Conservation (phyloP, 2,888 invertebrate genomes). For the Drepana falcataria region DNA sequence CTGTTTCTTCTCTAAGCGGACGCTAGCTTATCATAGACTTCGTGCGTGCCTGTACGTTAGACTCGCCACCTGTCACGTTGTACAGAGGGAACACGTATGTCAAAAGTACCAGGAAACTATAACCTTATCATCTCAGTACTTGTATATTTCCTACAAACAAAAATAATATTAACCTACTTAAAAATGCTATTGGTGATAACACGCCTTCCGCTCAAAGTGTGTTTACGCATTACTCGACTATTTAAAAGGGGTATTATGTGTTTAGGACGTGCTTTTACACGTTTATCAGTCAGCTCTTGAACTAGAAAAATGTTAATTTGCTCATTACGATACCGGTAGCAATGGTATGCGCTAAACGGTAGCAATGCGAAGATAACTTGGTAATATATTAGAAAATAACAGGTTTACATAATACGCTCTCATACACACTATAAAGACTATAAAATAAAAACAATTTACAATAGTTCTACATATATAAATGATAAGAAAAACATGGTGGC, state of each 20-base stretch:
- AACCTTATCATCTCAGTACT: too few relatives aligned
- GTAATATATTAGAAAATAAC: not conserved
- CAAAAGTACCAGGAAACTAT: too few relatives aligned
- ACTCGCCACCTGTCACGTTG: too few relatives aligned
- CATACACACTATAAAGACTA: too few relatives aligned
- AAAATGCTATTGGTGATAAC: not conserved
- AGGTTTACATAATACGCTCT: not conserved
- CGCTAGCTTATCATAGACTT: too few relatives aligned
- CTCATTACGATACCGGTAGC: not conserved
- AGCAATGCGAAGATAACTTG: not conserved
- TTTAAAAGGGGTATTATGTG: not conserved
- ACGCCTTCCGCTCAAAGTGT: not conserved
- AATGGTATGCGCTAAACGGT: not conserved
- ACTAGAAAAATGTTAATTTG: constrained; percentile 2
- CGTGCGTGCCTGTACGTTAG: too few relatives aligned
- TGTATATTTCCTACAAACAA: not conserved
- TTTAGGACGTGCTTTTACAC: not conserved
- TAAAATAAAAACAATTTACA: too few relatives aligned
- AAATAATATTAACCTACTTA: not conserved
- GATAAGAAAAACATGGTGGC: too few relatives aligned
- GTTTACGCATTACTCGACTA: not conserved
- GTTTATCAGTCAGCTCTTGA: not conserved
- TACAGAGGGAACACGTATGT: too few relatives aligned
- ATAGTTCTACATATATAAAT: too few relatives aligned
- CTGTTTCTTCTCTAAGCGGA: too few relatives aligned